Evolutionary conservation across 2,113 vertebrate genomes (phyloP), one percentile per base, ranked within the genome.

Genomic region (Sebastes schlegelii): DNA sequence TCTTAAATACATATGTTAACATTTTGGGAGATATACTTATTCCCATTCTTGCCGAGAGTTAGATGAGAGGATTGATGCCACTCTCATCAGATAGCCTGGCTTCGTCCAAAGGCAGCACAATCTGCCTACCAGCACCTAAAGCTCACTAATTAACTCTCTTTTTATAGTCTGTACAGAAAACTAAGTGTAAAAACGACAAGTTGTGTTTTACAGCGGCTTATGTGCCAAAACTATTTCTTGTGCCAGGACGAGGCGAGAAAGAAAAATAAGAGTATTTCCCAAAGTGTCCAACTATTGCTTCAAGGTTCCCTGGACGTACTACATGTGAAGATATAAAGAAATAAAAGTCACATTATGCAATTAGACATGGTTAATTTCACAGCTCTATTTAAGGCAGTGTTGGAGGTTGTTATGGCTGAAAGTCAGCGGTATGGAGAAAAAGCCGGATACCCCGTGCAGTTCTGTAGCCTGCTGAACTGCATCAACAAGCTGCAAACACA

Each of bases 401-500:
- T 75, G 45, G 46, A 46, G 77, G 79, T 61, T 81, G 62, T 85
- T 68, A 34, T 73, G 52, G 62, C 16, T 26, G 21, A 76, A 48
- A 65, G 81, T 70, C 61, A 77, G 74, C 14, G 12, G 57, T 46
- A 51, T 46, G 6, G 40, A 83, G 77, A 76, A 81, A 83, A 82
- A 70, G 4, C 21, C 11, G 0, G 75, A 69, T 64, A 21, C 66
- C 48, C 67, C 23, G 54, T 85, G 86, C 46, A n/a, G 77, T 60
- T 86, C 23, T 80, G 55, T 49, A 48, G 75, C 42, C 51, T 11
- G 43, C 68, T 66, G 57, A 60, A 54, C 58, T 42, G 66, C 75
- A 90, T 89, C 87, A 90, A 73, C 83, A 74, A 70, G 67, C 82
- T 34, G 23, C 66, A 87, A 83, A 89, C 75, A 80, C 57, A 66